Conservation (phyloP, 2,888 invertebrate genomes). For the Lochmaea crataegi region DNA sequence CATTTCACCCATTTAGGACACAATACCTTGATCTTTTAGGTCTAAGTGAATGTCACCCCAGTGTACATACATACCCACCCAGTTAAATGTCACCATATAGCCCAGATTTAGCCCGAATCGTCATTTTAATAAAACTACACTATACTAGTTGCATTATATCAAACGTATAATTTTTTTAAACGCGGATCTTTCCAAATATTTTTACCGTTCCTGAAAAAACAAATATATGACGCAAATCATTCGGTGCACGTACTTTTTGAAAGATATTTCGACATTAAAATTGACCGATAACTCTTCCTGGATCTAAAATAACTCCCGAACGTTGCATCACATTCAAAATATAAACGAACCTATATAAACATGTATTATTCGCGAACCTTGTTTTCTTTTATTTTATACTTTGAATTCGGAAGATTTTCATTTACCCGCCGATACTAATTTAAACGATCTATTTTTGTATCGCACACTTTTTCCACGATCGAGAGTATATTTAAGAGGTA, state of each 20-base stretch:
- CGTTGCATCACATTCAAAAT: conserved; percentile 13
- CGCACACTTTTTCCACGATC: neutral
- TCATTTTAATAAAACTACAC: too few relatives aligned
- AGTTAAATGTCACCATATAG: too few relatives aligned
- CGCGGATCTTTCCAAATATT: too few relatives aligned
- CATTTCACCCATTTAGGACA: too few relatives aligned
- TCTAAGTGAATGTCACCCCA: too few relatives aligned
- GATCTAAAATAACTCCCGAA: neutral
- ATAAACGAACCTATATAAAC: neutral
- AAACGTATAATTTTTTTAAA: too few relatives aligned
- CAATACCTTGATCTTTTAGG: too few relatives aligned
- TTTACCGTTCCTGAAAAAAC: neutral
- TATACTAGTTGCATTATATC: too few relatives aligned
- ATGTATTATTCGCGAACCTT: conserved; percentile 8
- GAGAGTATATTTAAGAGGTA: conserved; percentile 2
- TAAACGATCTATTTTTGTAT: conserved; percentile 12
- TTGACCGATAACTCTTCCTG: conserved; percentile 1
- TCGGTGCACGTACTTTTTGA: neutral
- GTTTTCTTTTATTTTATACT: conserved; percentile 9
- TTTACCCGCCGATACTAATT: conserved; percentile 9
- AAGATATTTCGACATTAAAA: neutral
- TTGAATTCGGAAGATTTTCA: conserved; percentile 10
- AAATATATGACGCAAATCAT: neutral
- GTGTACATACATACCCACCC: too few relatives aligned
- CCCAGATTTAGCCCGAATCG: too few relatives aligned